These are phyloP conservation scores for Chionomys nivalis DNA, from an alignment of 2,113 vertebrate species.

Conservation along the genomic window DNA sequence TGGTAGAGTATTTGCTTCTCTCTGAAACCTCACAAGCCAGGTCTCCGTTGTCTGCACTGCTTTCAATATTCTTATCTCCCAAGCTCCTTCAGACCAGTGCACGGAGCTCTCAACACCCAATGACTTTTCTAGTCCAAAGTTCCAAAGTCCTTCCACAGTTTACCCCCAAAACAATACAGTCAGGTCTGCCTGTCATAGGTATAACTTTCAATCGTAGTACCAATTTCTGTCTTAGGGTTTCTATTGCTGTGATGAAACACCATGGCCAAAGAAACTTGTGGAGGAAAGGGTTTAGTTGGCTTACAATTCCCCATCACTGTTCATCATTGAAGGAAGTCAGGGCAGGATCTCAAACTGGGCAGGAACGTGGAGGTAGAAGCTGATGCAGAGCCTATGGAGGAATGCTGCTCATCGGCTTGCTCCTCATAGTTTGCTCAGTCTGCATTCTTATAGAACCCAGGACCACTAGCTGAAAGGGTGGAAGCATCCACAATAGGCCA, in stretches of 20 bases:
- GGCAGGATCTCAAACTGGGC: background rate
- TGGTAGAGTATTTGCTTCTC: background rate
- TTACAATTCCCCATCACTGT: background rate
- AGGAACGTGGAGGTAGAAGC: background rate
- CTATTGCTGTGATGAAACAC: background rate
- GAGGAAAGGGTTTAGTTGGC: background rate
- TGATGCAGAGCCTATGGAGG: background rate
- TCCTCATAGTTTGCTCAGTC: background rate
- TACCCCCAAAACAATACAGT: no score
- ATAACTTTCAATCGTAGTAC: no score
- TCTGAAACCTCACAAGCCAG: background rate
- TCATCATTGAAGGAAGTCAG: background rate
- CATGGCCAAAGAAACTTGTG: background rate
- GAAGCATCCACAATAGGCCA: background rate
- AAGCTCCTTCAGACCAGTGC: background rate
- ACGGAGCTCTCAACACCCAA: background rate
- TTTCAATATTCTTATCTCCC: background rate
- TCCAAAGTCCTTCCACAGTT: background rate
- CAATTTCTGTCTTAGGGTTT: background rate
- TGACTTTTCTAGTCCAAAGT: background rate
- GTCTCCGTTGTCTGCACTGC: no score
- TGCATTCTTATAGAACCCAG: background rate
- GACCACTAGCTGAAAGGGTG: background rate
- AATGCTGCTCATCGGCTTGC: background rate
- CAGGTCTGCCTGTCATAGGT: background rate